These are phyloP conservation scores for Stramonita haemastoma DNA, from an alignment of 2,888 invertebrate genomes.

Conservation along the genomic window DNA sequence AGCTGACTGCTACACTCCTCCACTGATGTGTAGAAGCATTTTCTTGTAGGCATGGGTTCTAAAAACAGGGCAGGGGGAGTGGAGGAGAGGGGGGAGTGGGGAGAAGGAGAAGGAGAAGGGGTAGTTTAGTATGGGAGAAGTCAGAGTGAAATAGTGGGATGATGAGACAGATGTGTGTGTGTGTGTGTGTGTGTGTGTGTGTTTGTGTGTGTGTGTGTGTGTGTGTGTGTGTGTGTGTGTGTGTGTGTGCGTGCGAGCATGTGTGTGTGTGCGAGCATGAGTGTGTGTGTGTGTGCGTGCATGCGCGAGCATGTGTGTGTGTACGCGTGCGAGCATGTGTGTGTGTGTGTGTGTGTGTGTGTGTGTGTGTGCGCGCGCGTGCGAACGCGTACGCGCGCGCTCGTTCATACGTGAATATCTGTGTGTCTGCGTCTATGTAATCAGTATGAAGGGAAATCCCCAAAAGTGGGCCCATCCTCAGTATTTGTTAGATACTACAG, in stretches of 20 bases:
- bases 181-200: constrained; percentile 1
- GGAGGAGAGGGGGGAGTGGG: neutral
- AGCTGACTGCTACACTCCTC: too few species aligned
- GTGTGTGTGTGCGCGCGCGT: neutral
- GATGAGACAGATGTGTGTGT: neutral
- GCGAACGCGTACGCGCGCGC: neutral
- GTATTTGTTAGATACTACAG: too few species aligned
- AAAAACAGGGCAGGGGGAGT: too few species aligned
- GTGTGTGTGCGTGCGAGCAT: too few species aligned
- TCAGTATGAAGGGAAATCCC: too few species aligned
- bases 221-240: too few species aligned
- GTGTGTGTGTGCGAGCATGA: neutral
- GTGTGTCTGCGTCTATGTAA: neutral
- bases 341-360: neutral
- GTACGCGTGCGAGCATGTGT: neutral
- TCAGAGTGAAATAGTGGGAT: neutral
- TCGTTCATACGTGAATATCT: neutral
- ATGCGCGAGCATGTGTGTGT: neutral
- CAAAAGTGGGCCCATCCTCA: too few species aligned
- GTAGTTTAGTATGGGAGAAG: neutral
- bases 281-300: neutral
- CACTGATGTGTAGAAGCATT: too few species aligned
- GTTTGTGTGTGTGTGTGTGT: neutral
- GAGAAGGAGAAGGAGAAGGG: neutral
- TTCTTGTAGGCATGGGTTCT: too few species aligned